These are phyloP conservation scores for Rissa tridactyla DNA, from an alignment of 2,113 vertebrate genomes.

Conservation along the genomic window DNA sequence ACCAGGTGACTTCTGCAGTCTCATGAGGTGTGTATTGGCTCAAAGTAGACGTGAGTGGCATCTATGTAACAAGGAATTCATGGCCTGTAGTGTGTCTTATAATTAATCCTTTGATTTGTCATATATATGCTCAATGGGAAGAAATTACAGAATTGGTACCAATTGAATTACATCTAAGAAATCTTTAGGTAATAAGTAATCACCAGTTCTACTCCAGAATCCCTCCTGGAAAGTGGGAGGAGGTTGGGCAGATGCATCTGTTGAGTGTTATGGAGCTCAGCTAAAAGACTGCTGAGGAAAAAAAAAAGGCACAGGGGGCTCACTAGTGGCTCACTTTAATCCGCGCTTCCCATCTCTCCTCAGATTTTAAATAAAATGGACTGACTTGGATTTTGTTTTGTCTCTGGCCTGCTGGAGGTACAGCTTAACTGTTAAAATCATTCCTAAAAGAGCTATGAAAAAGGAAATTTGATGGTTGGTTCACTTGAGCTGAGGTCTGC, in stretches of 20 bases:
- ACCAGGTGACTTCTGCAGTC: background rate
- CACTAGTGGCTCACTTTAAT: background rate
- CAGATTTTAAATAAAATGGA: background rate
- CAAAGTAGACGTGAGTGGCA: fast-evolving
- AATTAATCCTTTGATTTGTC: background rate
- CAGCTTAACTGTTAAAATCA: background rate
- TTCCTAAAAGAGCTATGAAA: background rate
- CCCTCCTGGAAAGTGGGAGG: fast-evolving
- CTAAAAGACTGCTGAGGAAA: background rate
- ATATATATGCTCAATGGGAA: background rate
- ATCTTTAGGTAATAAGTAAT: background rate
- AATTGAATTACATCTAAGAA: background rate
- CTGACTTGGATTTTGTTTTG: background rate
- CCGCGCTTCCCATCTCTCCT: background rate
- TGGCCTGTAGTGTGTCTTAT: background rate
- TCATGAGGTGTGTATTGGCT: background rate
- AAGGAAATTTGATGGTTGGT: background rate
- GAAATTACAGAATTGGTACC: background rate
- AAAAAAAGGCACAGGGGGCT: background rate
- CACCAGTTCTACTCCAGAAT: background rate
- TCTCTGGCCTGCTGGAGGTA: background rate
- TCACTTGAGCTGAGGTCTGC: background rate
- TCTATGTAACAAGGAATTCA: background rate
- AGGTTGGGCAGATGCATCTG: background rate
- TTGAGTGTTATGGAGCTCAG: background rate